phyloP scores from a whole-genome alignment of 2,113 vertebrate species.

The Petaurus breviceps region DNA sequence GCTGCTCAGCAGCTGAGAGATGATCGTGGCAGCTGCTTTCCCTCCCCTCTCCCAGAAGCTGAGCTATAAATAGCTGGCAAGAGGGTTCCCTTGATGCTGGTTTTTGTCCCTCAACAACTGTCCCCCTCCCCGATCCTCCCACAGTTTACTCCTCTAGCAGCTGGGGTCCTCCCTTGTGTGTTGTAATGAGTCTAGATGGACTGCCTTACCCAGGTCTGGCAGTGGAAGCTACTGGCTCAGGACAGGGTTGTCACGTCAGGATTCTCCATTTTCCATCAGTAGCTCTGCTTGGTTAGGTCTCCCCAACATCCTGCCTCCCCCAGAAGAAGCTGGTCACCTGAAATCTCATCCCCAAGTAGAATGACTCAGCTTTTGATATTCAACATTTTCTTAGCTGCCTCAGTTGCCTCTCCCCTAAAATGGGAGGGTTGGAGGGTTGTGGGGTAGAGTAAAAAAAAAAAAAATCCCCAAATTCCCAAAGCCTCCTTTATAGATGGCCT shows the following conservation, averaged over 20 bases:
- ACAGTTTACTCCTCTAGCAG: background rate
- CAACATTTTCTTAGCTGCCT: background rate
- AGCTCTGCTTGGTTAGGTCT: background rate
- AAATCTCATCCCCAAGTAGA: background rate
- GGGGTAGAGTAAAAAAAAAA: background rate
- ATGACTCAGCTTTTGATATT: background rate
- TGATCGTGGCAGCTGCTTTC: background rate
- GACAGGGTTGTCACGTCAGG: background rate
- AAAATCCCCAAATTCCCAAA: background rate
- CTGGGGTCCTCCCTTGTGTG: background rate
- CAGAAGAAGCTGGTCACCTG: background rate
- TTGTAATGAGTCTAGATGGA: background rate
- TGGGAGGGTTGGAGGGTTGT: background rate
- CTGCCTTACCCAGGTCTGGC: background rate
- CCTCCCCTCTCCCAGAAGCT: background rate
- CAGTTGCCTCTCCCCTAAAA: background rate
- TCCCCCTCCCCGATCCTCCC: background rate
- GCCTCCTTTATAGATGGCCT: background rate
- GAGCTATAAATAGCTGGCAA: background rate
- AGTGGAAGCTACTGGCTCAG: background rate
- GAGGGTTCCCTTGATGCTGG: background rate
- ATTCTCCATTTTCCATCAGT: background rate
- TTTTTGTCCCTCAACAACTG: background rate
- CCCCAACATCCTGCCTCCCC: background rate
- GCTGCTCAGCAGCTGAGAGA: background rate